Conservation (phyloP, 1,140 invertebrate genomes). For the Eurosta solidaginis region DNA sequence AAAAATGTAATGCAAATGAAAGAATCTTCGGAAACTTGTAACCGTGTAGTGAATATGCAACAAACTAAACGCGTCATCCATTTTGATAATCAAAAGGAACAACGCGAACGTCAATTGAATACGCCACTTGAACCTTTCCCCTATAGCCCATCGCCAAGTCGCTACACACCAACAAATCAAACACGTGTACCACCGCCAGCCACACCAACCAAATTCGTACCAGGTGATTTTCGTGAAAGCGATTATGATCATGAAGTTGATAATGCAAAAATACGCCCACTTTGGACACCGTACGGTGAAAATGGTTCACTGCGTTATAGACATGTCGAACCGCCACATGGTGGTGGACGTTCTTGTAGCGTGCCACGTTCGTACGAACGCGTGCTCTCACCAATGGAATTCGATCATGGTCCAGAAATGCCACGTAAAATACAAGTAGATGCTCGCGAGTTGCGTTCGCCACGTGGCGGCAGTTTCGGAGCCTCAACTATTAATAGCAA, state of each 20-base stretch:
- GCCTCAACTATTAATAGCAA: constrained; percentile 34
- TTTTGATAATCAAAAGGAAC: constrained; percentile 62
- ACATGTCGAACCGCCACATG: constrained; percentile 65
- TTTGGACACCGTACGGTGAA: constrained; percentile 68
- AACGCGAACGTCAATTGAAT: constrained; percentile 13
- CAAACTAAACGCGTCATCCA: constrained; percentile 72
- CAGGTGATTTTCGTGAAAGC: constrained; percentile 70
- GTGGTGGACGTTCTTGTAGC: constrained; percentile 58
- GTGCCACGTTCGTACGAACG: constrained; percentile 61
- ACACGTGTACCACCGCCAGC: constrained; percentile 61
- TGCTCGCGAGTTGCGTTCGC: constrained; percentile 45
- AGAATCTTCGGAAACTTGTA: constrained; percentile 69
- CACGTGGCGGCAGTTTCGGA: constrained; percentile 48
- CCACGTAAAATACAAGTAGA: constrained; percentile 56
- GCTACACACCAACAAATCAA: constrained; percentile 47
- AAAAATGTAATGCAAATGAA: constrained; percentile 72
- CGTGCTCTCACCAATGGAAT: constrained; percentile 66
- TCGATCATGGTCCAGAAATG: constrained; percentile 65
- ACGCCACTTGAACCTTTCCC: constrained; percentile 61
- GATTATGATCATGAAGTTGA: constrained; percentile 76
- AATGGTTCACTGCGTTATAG: constrained; percentile 66
- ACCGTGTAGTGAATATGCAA: constrained; percentile 70
- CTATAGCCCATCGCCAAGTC: constrained; percentile 58
- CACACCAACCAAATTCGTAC: constrained; percentile 70
- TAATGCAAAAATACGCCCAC: constrained; percentile 64